These are phyloP conservation scores for Spodoptera frugiperda DNA, from an alignment of 1,140 invertebrate genomes.

Conservation along the genomic window DNA sequence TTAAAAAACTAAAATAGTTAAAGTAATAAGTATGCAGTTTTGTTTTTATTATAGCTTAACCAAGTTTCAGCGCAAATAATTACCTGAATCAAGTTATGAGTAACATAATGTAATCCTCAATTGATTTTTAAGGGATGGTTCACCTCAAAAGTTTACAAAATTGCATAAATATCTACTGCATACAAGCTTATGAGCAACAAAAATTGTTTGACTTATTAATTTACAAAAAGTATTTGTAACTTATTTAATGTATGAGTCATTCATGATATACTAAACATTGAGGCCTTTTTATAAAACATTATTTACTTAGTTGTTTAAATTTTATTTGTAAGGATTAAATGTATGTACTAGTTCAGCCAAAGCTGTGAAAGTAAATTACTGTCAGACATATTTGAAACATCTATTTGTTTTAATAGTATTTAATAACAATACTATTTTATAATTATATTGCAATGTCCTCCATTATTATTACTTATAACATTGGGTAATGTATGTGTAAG, in stretches of 20 bases:
- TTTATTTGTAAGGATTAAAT: slow-evolving; percentile 31
- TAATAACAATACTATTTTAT: neutral
- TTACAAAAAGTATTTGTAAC: slow-evolving; percentile 12
- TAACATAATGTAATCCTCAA: slow-evolving; percentile 68
- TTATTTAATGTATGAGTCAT: slow-evolving; percentile 7
- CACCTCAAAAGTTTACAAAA: slow-evolving; percentile 85
- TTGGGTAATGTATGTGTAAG: slow-evolving; percentile 22
- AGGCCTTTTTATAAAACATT: slow-evolving; percentile 43
- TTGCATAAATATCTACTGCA: neutral
- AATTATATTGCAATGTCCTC: slow-evolving; percentile 36
- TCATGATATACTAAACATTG: slow-evolving; percentile 43
- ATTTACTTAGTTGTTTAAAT: slow-evolving; percentile 28
- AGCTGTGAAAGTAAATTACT: neutral
- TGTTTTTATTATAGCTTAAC: neutral
- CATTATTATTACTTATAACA: slow-evolving; percentile 20
- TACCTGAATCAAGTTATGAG: slow-evolving; percentile 40
- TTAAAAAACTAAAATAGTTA: no score
- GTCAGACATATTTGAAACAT: neutral
- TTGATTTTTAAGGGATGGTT: slow-evolving; percentile 79
- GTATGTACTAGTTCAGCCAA: slow-evolving; percentile 27
- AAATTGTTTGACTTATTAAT: neutral
- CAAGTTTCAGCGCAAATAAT: neutral
- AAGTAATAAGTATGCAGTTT: neutral
- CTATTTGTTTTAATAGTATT: slow-evolving; percentile 10
- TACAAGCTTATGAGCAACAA: slow-evolving; percentile 25